Evolutionary conservation across 1,140 invertebrate species (phyloP).

Genomic region (Drosophila pallidifrons): DNA sequence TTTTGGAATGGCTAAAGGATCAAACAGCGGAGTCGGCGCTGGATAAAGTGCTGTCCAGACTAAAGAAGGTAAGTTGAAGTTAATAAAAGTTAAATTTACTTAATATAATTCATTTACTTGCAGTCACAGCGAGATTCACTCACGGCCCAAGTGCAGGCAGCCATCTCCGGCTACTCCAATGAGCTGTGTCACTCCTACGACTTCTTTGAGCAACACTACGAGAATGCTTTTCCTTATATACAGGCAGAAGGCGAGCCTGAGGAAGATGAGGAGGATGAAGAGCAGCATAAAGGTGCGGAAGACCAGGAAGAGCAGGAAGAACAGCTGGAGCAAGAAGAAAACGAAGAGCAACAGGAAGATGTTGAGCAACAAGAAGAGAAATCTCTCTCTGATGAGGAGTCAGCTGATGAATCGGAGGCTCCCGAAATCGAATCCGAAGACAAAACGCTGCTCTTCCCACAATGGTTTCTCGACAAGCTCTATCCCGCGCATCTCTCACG

Average conservation of each 20-base stretch:
- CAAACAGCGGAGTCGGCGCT: constrained; percentile 90
- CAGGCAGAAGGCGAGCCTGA: constrained; percentile 52
- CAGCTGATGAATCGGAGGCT: constrained; percentile 42
- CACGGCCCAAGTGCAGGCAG: constrained; percentile 86
- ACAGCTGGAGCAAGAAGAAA: not conserved
- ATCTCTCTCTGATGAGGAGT: constrained; percentile 16
- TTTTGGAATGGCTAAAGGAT: constrained; percentile 91
- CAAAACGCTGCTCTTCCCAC: constrained; percentile 85
- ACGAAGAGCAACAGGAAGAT: constrained; percentile 1
- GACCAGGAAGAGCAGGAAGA: constrained; percentile 23
- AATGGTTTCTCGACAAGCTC: constrained; percentile 89
- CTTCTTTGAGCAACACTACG: constrained; percentile 86
- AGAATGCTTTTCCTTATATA: constrained; percentile 49
- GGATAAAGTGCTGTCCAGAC: constrained; percentile 87
- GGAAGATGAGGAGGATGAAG: constrained; percentile 25
- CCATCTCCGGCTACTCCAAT: constrained; percentile 88
- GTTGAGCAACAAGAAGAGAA: constrained; percentile 33
- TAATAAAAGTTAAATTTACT: not conserved
- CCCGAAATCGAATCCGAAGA: constrained; percentile 57
- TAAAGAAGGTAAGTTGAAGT: constrained; percentile 83
- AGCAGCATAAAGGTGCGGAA: constrained; percentile 5
- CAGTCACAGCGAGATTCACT: constrained; percentile 85
- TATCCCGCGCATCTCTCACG: constrained; percentile 87
- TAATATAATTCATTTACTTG: constrained; percentile 6
- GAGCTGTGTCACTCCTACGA: constrained; percentile 86